These are phyloP conservation scores for Bibio marci DNA, from an alignment of 2,888 invertebrate species.

Conservation along the genomic window DNA sequence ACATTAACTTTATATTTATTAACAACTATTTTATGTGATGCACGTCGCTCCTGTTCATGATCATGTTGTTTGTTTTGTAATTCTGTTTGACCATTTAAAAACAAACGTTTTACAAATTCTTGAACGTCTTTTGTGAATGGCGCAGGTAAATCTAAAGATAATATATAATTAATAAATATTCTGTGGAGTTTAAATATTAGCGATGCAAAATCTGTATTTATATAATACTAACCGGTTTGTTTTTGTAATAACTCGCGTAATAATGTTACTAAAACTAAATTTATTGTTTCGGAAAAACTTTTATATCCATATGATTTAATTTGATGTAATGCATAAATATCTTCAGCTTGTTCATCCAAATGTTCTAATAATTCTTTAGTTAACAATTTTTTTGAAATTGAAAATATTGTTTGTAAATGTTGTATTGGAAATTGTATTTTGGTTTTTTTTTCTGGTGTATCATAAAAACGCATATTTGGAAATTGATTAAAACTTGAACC, in stretches of 20 bases:
- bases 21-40: constrained; percentile 53
- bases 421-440: constrained; percentile 53
- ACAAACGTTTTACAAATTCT: constrained; percentile 77
- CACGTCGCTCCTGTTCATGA: constrained; percentile 65
- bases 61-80: constrained; percentile 74
- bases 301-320: constrained; percentile 79
- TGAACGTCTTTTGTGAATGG: constrained; percentile 88
- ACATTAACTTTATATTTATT: constrained; percentile 90
- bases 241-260: constrained; percentile 79
- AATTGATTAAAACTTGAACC: constrained; percentile 89
- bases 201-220: neutral
- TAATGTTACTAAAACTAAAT: constrained; percentile 81
- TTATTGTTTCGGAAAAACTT: constrained; percentile 87
- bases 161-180: neutral
- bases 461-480: constrained; percentile 62
- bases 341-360: constrained; percentile 69
- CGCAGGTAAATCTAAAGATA: constrained; percentile 49
- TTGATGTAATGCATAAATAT: constrained; percentile 55
- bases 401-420: constrained; percentile 63
- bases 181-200: neutral
- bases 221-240: constrained; percentile 35
- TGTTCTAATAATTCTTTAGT: constrained; percentile 67
- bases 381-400: constrained; percentile 66
- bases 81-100: constrained; percentile 84
- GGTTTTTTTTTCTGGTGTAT: constrained; percentile 48